Evolutionary conservation across 2,797 vertebrate genomes (phyloP).

Genomic region (Hippoglossus hippoglossus): DNA sequence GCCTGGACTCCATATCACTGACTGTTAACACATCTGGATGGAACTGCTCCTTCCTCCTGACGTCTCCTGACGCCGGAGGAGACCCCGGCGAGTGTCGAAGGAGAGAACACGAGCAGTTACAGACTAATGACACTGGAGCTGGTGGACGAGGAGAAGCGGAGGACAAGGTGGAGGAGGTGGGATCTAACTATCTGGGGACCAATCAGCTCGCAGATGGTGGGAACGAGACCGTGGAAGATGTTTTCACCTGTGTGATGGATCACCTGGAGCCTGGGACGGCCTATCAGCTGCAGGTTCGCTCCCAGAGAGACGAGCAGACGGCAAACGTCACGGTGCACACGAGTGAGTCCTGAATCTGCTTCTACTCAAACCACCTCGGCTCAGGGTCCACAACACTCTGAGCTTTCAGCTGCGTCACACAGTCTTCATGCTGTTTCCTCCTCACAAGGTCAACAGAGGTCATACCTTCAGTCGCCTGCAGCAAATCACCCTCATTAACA

Average conservation of each 20-base stretch:
- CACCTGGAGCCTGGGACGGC: conserved; percentile 73
- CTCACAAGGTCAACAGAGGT: too few species aligned
- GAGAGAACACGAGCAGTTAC: background rate
- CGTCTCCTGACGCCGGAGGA: conserved; percentile 22
- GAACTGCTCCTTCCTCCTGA: conserved; percentile 69
- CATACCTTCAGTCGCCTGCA: too few species aligned
- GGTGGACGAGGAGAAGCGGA: background rate
- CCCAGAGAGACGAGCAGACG: conserved; percentile 35
- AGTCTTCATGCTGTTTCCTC: too few species aligned
- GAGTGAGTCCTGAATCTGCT: conserved; percentile 65
- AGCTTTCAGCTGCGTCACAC: too few species aligned
- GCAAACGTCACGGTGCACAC: conserved; percentile 72
- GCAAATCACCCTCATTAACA: too few species aligned
- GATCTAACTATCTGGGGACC: conserved; percentile 21
- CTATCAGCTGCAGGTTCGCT: conserved; percentile 72
- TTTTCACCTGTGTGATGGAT: conserved; percentile 67
- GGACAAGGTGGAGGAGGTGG: background rate
- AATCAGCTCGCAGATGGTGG: conserved; percentile 25
- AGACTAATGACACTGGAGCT: conserved; percentile 29
- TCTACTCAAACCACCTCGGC: too few species aligned
- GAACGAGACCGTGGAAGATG: background rate
- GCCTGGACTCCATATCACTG: conserved; percentile 58
- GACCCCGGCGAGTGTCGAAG: conserved; percentile 32
- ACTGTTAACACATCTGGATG: conserved; percentile 52
- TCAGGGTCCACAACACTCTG: too few species aligned